phyloP scores from a whole-genome alignment of 2,888 invertebrate species.

The Tipula lateralis region DNA sequence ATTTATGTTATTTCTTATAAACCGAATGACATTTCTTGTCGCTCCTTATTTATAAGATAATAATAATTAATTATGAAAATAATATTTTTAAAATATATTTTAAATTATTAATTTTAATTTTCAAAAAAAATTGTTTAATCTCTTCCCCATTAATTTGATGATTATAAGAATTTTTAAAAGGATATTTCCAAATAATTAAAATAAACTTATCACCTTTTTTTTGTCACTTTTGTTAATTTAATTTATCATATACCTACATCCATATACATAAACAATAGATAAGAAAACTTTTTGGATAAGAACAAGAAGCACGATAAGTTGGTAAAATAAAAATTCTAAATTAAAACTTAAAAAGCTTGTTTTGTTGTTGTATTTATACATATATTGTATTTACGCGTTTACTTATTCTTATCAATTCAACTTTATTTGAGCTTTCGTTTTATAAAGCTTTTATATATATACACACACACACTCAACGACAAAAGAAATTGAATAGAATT shows the following conservation, averaged over 20 bases:
- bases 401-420: background rate
- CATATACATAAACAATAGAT: background rate
- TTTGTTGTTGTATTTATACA: background rate
- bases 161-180: background rate
- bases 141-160: background rate
- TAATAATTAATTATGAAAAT: background rate
- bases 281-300: background rate
- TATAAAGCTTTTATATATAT: background rate
- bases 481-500: background rate
- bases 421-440: background rate
- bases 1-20: background rate
- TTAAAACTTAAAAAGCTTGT: background rate
- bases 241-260: background rate
- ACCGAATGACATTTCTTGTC: background rate
- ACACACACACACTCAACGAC: background rate
- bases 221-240: background rate
- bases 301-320: background rate
- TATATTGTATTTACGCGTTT: background rate
- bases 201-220: background rate
- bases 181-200: background rate
- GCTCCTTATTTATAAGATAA: background rate
- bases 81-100: background rate
- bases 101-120: background rate
- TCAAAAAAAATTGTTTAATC: background rate
- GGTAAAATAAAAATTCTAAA: background rate